Conservation (phyloP, 2,888 invertebrate species). For the Acronicta leporina region DNA sequence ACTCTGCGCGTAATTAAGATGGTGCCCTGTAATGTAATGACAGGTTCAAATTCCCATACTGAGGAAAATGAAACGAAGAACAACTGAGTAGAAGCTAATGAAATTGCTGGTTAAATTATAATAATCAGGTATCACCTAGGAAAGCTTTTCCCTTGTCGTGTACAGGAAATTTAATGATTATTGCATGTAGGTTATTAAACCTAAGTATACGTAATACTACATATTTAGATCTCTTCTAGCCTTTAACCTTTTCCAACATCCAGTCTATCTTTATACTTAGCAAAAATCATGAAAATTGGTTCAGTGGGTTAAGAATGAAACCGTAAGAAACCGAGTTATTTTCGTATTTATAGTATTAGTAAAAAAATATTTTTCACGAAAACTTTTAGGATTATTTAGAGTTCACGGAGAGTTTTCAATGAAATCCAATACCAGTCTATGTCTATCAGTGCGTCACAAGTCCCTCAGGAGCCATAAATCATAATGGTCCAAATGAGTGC, state of each 20-base stretch:
- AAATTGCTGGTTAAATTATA: slow-evolving; percentile 18
- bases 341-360: too few relatives aligned
- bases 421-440: slow-evolving; percentile 21
- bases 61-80: slow-evolving; percentile 24
- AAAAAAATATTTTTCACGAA: too few relatives aligned
- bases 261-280: too few relatives aligned
- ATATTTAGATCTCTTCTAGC: too few relatives aligned
- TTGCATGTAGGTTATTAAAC: background rate
- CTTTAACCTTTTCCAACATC: too few relatives aligned
- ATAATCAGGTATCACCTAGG: slow-evolving; percentile 1
- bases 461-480: slow-evolving; percentile 64
- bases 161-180: background rate
- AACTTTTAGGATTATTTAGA: too few relatives aligned
- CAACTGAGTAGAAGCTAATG: slow-evolving; percentile 8
- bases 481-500: slow-evolving; percentile 69
- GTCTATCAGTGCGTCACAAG: slow-evolving; percentile 52
- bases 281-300: too few relatives aligned
- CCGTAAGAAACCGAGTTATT: too few relatives aligned
- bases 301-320: too few relatives aligned
- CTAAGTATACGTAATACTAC: too few relatives aligned
- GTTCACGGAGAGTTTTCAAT: slow-evolving; percentile 2
- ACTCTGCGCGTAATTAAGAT: slow-evolving; percentile 32
- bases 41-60: slow-evolving; percentile 24
- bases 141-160: background rate
- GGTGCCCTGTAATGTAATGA: slow-evolving; percentile 36